Evolutionary conservation across 2,113 vertebrate species (phyloP).

Genomic region (Zapornia atra): DNA sequence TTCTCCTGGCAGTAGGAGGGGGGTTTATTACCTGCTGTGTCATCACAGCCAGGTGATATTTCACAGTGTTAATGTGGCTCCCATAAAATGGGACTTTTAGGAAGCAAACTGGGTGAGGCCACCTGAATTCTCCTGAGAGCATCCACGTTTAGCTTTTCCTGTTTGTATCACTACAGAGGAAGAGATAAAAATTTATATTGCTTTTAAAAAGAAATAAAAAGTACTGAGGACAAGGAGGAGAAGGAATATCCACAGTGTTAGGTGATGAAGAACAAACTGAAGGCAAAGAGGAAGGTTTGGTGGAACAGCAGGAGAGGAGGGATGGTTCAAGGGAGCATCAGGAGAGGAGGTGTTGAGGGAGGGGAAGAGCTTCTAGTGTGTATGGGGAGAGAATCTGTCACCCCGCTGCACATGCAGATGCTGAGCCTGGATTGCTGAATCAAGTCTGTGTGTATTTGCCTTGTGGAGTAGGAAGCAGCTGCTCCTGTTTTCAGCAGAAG

Average conservation of each 20-base stretch:
- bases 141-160: background rate
- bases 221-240: background rate
- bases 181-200: slow-evolving; percentile 20
- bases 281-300: background rate
- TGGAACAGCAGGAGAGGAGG: background rate
- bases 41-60: background rate
- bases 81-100: slow-evolving; percentile 22
- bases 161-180: background rate
- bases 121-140: background rate
- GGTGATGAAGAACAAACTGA: background rate
- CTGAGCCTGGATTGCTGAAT: background rate
- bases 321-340: background rate
- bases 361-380: background rate
- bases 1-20: background rate
- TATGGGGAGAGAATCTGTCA: background rate
- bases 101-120: background rate
- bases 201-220: background rate
- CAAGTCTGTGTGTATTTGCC: background rate
- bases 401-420: background rate
- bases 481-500: background rate
- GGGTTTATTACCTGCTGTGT: background rate
- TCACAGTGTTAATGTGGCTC: background rate
- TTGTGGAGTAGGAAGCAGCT: background rate
- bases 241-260: background rate
- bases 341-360: background rate